Percentiles rank a stretch among this genome's conserved stretches.
Conservation (phyloP, 2,888 invertebrate species). For the Timandra comae region DNA sequence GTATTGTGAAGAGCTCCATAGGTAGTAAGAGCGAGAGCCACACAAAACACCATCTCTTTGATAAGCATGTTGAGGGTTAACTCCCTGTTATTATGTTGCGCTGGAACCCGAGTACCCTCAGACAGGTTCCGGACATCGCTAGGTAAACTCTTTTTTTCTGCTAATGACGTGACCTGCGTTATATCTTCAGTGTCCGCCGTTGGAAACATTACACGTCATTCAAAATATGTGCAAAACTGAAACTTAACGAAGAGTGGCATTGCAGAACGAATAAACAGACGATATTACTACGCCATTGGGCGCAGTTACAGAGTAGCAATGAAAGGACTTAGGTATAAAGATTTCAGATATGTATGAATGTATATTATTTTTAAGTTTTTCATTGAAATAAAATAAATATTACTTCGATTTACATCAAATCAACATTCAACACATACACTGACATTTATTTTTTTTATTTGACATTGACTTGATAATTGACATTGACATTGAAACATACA, state of each 20-base stretch:
- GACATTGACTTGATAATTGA: no score
- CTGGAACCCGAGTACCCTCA: constrained; percentile 47
- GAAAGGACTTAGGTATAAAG: constrained; percentile 42
- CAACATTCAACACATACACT: not conserved
- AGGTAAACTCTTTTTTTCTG: constrained; percentile 43
- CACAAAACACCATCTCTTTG: constrained; percentile 80
- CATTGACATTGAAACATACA: not conserved
- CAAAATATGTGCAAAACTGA: constrained; percentile 50
- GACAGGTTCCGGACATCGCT: constrained; percentile 60
- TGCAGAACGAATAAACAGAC: constrained; percentile 29
- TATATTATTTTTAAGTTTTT: constrained; percentile 13
- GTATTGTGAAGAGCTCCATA: constrained; percentile 83
- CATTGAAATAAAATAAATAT: constrained; percentile 19
- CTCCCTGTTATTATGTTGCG: constrained; percentile 53
- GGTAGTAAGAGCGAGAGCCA: constrained; percentile 79
- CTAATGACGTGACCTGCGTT: constrained; percentile 65
- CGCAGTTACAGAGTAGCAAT: constrained; percentile 19
- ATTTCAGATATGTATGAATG: no score
- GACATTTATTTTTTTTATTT: no score
- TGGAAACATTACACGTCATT: constrained; percentile 77
- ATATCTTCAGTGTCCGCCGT: constrained; percentile 67
- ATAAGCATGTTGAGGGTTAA: constrained; percentile 75
- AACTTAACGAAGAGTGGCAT: constrained; percentile 42
- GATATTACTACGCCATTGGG: constrained; percentile 15
- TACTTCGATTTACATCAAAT: constrained; percentile 4